Evolutionary conservation across 2,797 vertebrate genomes (phyloP), one percentile per base, ranked within the genome.

Genomic region (Pyrocephalus nanus): DNA sequence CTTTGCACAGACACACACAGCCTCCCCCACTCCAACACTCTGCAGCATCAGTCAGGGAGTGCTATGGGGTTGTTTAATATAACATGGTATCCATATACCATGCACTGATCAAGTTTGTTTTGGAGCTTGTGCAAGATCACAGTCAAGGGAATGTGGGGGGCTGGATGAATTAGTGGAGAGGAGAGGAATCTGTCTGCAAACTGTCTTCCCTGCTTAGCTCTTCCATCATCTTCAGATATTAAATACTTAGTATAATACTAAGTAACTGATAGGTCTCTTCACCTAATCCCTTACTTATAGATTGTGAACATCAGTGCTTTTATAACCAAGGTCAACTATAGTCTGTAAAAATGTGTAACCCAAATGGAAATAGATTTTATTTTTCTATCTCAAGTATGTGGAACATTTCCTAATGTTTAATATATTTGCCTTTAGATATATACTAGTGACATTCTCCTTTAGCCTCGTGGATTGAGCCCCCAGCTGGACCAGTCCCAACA

Each of bases 81-180:
- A 3, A 45, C 29, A 19, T 55, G 30, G 5, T 2, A 2, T 67
- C 20, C 5, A 0, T 34, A 53, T 36, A 90, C 7, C 19, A 4
- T 8, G 12, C 22, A 53, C 14, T 0, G 3, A 62, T 70, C 25
- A 36, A 54, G 40, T 26, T 67, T 76, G 12, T 26, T 86, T 42
- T 19, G 34, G 51, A 55, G 17, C 10, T 64, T 51, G 26, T 67
- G 69, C n/a, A 70, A 48, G 55, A 67, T 64, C 48, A 48, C 13
- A 70, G 40, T 70, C 36, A 64, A 45, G 40, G 30, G 11, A 57
- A 88, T 38, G n/a, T 38, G 18, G 15, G 6, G 29, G 7, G 61
- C 25, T 34, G 43, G 77, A 74, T 19, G 61, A 84, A 79, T 38
- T 20, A n/a, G 45, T 27, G 20, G 32, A 62, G 18, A 78, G 13